phyloP scores from a whole-genome alignment of 2,113 vertebrate species.

The Corvus moneduloides region DNA sequence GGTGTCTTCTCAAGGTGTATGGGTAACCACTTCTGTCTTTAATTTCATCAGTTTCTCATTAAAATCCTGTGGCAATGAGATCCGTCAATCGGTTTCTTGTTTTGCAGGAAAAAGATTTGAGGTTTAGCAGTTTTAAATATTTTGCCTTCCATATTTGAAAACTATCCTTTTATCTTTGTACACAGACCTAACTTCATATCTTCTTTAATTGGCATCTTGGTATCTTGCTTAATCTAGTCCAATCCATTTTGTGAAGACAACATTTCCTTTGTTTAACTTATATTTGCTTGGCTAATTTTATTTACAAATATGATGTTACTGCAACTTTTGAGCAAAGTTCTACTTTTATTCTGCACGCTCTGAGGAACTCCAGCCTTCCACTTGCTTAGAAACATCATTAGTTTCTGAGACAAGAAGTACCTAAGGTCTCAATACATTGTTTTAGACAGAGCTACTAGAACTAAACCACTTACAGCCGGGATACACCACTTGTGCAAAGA shows the following conservation, averaged over 20 bases:
- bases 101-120: background rate
- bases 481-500: background rate
- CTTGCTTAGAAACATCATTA: background rate
- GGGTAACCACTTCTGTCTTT: background rate
- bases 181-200: background rate
- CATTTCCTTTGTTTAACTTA: background rate
- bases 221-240: background rate
- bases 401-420: background rate
- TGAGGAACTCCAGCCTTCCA: background rate
- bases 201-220: background rate
- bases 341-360: background rate
- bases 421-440: background rate
- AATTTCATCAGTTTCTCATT: background rate
- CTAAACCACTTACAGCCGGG: background rate
- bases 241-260: background rate
- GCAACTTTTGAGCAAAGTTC: background rate
- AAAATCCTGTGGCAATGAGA: background rate
- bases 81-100: background rate
- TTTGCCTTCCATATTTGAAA: background rate
- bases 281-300: background rate
- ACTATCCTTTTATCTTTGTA: background rate
- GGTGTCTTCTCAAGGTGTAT: background rate
- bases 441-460: slow-evolving; percentile 16
- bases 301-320: background rate
- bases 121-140: background rate